Base-by-base conservation (phyloP, 2,113 vertebrate genomes). In the Chitala chitala region DNA sequence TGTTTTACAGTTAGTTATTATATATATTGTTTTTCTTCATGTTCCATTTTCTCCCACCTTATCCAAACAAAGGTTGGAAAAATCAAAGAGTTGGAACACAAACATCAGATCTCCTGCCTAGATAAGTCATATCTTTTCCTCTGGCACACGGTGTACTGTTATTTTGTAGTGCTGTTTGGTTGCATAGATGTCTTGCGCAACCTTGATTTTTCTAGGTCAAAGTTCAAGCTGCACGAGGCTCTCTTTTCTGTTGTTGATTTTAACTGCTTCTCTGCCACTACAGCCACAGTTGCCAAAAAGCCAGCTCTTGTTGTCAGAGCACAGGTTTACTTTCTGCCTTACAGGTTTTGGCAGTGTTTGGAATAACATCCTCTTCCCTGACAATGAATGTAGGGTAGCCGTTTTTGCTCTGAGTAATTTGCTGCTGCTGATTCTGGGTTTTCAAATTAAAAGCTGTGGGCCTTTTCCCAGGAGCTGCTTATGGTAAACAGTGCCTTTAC, bases 191-290 rank as follows among this genome's bases (percentile, higher is more conserved):
- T 50, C 77, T 88, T 87, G 77, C 83, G 81, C 84, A 89, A 86
- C 76, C 72, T 73, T 73, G 71, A 78, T 74, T 76, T 83, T 86
- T 88, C 77, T 73, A 73, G 86, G 89, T 89, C 79, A 88, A 79
- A 84, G 88, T 87, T 90, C 85, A 82, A n/a, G 76, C 66, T 10
- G 66, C 38, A 24, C 5, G 17, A n/a, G n/a, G 54, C 4, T 36
- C 72, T 31, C 55, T 58, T n/a, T n/a, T n/a, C n/a, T n/a, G n/a
- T n/a, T n/a, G n/a, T n/a, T 77, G 56, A 50, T 72, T 75, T 61
- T 26, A 20, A 79, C 82, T 80, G 74, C 42, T 81, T 82, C 81
- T 79, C 6, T 15, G 20, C 73, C 24, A 4, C 1, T n/a, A n/a
- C n/a, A n/a, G n/a, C n/a, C n/a, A n/a, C n/a, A n/a, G n/a, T n/a